Percentiles rank a stretch among this genome's conserved stretches.
phyloP scores from a whole-genome alignment of 2,888 invertebrate species.

The Amiota minor region DNA sequence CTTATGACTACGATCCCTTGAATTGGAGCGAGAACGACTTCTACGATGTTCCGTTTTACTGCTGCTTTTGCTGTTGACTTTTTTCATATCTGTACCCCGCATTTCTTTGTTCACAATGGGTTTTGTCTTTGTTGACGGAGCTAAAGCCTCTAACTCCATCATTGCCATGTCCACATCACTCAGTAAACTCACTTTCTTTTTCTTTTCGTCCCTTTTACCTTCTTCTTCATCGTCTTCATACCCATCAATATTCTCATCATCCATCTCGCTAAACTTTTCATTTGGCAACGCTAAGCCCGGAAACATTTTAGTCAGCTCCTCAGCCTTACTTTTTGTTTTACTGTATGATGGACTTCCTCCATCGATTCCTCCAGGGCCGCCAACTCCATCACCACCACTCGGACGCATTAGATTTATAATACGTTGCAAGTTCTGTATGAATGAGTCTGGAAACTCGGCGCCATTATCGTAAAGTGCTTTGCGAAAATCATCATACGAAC shows the following conservation, averaged over 20 bases:
- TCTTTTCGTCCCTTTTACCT: conserved; percentile 70
- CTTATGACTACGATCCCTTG: conserved; percentile 48
- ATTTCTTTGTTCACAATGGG: conserved; percentile 39
- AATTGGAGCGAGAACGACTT: conserved; percentile 47
- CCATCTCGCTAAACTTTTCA: conserved; percentile 74
- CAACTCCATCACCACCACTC: conserved; percentile 37
- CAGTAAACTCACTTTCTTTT: conserved; percentile 46
- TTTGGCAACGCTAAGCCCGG: conserved; percentile 89
- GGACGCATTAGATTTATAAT: conserved; percentile 97
- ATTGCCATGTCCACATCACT: conserved; percentile 83
- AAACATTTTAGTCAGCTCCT: conserved; percentile 81
- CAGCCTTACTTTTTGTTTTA: conserved; percentile 70
- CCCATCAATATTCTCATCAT: conserved; percentile 29
- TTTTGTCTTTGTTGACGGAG: conserved; percentile 74
- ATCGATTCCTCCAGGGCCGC: conserved; percentile 26
- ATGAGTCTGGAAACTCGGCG: conserved; percentile 96
- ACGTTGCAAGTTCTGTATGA: conserved; percentile 91
- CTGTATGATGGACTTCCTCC: conserved; percentile 26
- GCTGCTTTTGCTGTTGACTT: conserved; percentile 46
- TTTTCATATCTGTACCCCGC: conserved; percentile 37
- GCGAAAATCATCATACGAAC: conserved; percentile 90
- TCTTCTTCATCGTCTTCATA: conserved; percentile 61
- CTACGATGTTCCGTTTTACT: conserved; percentile 41
- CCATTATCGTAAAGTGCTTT: conserved; percentile 91
- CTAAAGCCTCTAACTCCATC: conserved; percentile 89